Evolutionary conservation across 2,888 invertebrate species (phyloP), one percentile per base, ranked within the genome.

Genomic region (Aporophyla nigra): DNA sequence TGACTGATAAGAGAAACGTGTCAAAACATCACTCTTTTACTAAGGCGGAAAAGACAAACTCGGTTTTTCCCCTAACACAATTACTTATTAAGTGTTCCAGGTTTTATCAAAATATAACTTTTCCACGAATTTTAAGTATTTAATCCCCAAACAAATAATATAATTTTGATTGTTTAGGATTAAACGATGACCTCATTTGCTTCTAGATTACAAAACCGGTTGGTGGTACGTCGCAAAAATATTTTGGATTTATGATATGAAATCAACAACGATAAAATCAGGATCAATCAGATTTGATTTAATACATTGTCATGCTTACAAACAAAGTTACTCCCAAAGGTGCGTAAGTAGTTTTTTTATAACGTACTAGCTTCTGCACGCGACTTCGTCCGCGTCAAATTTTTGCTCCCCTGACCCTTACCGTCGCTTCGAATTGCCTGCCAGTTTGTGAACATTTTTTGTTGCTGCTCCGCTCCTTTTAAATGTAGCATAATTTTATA

Each of bases 161-260:
- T n/a, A 71, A 6, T n/a, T 66, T 40, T 40, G 19, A 70, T 62
- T 16, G 74, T 63, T n/a, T 56, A 56, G 58, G 66, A 76, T 59
- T 27, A 58, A 27, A 27, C 1, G 51, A 51, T 40, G 16, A 70
- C 6, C 46, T 49, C 19, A 66, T 53, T 46, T 27, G 14, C 16
- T 68, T 21, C 0, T 16, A 59, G 51, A 68, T 78, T 24, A 62
- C 19, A 21, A 76, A 33, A 53, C 19, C 1, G 51, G 33, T 33
- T 12, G 46, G 0, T 16, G 21, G 5, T 54, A 65, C 1, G 49
- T 10, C 40, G 24, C 49, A 66, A 43, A 51, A 24, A 40, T 21
- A 27, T 58, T 27, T 78, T 43, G 40, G 14, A 58, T 51, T 62
- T 56, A 14, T 27, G 46, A 33, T 43, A n/a, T 7, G 3, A 58